These are phyloP conservation scores for Meda fulgida DNA, from an alignment of 2,797 vertebrate species.

Conservation along the genomic window DNA sequence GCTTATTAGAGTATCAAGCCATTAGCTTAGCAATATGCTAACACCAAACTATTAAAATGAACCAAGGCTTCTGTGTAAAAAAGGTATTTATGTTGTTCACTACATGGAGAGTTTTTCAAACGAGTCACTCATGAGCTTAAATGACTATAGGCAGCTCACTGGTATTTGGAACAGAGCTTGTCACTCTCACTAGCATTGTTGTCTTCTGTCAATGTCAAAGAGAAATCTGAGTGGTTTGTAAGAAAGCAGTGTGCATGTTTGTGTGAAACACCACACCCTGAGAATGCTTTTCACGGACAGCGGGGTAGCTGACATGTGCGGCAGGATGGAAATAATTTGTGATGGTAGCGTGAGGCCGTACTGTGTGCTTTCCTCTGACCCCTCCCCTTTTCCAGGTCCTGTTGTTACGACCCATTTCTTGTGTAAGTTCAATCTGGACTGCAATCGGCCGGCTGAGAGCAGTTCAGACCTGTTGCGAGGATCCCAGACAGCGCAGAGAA, in stretches of 20 bases:
- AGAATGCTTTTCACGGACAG: slow-evolving; percentile 7
- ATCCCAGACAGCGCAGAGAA: slow-evolving; percentile 26
- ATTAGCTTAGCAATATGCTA: slow-evolving; percentile 1
- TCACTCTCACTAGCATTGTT: neutral
- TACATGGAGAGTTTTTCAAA: neutral
- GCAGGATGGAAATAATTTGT: slow-evolving; percentile 15
- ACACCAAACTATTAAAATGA: neutral
- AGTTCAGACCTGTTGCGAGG: slow-evolving; percentile 35
- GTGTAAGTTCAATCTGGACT: slow-evolving; percentile 2
- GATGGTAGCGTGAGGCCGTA: neutral
- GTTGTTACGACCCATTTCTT: slow-evolving; percentile 13
- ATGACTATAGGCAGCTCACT: neutral
- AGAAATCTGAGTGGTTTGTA: neutral
- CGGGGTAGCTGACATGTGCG: neutral
- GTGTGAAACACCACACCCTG: slow-evolving; percentile 27
- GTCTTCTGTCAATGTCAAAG: neutral
- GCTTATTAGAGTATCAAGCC: neutral
- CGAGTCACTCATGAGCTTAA: neutral
- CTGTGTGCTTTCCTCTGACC: neutral
- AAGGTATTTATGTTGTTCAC: neutral
- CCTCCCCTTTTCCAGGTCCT: slow-evolving; percentile 12
- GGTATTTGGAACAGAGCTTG: neutral
- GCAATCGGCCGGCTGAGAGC: neutral
- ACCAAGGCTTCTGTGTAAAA: neutral
- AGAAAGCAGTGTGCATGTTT: neutral